These are phyloP conservation scores for Pteronura brasiliensis DNA, from an alignment of 2,113 vertebrate species.

Conservation along the genomic window DNA sequence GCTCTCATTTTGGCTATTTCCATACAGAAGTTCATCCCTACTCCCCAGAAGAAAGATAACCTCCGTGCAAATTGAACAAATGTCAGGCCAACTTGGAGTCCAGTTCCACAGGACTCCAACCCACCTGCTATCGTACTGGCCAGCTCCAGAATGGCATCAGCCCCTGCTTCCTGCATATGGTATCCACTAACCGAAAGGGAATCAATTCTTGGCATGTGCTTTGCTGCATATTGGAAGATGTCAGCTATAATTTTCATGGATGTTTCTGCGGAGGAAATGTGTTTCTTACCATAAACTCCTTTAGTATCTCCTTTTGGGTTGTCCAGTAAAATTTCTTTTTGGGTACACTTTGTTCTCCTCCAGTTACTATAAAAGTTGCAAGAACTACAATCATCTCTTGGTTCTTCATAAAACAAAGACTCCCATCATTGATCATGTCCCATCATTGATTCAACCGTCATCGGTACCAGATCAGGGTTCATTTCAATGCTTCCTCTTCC, in stretches of 20 bases:
- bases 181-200: neutral
- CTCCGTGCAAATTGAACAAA: slow-evolving; percentile 68
- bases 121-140: neutral
- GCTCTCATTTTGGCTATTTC: slow-evolving; percentile 98
- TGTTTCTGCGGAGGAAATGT: slow-evolving; percentile 95
- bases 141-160: neutral
- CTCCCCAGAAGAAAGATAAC: slow-evolving; percentile 98
- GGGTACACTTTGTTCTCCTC: slow-evolving; percentile 94
- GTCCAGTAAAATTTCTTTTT: slow-evolving; percentile 96
- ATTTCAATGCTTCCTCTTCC: slow-evolving; percentile 29
- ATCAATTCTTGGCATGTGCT: slow-evolving; percentile 66
- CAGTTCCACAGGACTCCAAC: neutral
- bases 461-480: neutral
- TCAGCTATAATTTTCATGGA: slow-evolving; percentile 97
- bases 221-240: slow-evolving; percentile 96
- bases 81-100: neutral
- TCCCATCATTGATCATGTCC: neutral
- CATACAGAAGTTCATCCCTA: slow-evolving; percentile 99
- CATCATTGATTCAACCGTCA: neutral
- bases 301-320: slow-evolving; percentile 97
- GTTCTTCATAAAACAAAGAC: neutral
- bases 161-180: neutral
- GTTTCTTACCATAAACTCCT: slow-evolving; percentile 99
- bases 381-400: slow-evolving; percentile 75
- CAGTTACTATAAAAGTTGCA: slow-evolving; percentile 95